Percentiles rank a stretch among this genome's conserved stretches.
Conservation (phyloP, 2,888 invertebrate species). For the Amiota mariae region DNA sequence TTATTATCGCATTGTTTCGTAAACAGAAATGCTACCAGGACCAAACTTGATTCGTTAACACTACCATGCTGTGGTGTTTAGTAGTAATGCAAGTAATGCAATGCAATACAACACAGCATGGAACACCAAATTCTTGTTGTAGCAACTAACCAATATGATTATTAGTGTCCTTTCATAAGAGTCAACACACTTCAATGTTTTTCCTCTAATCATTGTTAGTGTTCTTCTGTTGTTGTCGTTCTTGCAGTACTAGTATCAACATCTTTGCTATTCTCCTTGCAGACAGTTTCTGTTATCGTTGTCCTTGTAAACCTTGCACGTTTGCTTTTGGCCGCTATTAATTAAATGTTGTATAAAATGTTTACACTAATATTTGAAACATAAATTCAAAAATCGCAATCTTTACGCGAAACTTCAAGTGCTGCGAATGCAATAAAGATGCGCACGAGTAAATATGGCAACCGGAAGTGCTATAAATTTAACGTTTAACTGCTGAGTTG, state of each 20-base stretch:
- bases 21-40: constrained; percentile 4
- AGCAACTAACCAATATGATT: constrained; percentile 39
- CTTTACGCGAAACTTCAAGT: constrained; percentile 24
- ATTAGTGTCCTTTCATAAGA: background rate
- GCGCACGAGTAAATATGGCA: too few relatives aligned
- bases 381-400: constrained; percentile 50
- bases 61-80: too few relatives aligned
- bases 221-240: constrained; percentile 20
- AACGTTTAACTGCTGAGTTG: constrained; percentile 1
- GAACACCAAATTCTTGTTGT: constrained; percentile 40
- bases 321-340: constrained; percentile 52
- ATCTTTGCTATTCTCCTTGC: background rate
- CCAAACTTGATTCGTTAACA: too few relatives aligned
- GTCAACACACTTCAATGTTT: constrained; percentile 27
- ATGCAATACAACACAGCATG: constrained; percentile 7
- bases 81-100: too few relatives aligned
- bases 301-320: constrained; percentile 35
- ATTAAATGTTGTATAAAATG: constrained; percentile 65
- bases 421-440: background rate
- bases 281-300: constrained; percentile 5
- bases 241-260: background rate
- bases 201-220: constrained; percentile 41
- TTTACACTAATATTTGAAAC: constrained; percentile 67
- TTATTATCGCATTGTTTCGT: constrained; percentile 57
- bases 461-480: background rate